Evolutionary conservation across 1,140 invertebrate genomes (phyloP), one percentile per base, ranked within the genome.

Genomic region (Papilio polytes): DNA sequence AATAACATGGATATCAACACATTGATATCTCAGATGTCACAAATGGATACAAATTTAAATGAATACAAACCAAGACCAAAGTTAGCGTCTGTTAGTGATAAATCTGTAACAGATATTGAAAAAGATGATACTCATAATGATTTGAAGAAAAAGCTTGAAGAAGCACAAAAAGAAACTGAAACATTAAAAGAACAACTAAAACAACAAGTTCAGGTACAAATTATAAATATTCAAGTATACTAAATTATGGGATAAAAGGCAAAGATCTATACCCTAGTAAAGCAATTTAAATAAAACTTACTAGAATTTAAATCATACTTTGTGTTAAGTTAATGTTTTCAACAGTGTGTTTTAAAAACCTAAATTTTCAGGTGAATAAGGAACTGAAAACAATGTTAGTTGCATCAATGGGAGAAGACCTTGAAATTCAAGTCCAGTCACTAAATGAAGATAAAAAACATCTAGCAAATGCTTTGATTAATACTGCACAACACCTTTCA

Each of bases 311-410:
- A 73, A 31, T 18, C 70, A 26, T 13, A 44, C n/a, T 41, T 31
- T 74, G 72, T 74, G 15, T n/a, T 18, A 36, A 6, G 3, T 36
- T 4, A 3, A 36, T 36, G 36, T 36, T 36, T 0, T 36, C 6
- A n/a, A 41, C 26, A n/a, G 36, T 74, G 72, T 74, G n/a, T 20
- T 74, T n/a, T n/a, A n/a, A n/a, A n/a, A n/a, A 36, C 2, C 26
- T 66, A 13, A 3, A 31, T 78, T 74, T 83, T 80, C 89, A 99
- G 97, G 98, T 99, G 1, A 99, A 99, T 95, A 97, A 97, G 81
- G 98, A 99, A 94, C 95, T 99, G 53, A 99, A 99, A 94, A 98
- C 98, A 91, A 96, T 99, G 90, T 91, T 99, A 51, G 98, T 99
- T 3, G 98, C 98, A 31, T 98, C 98, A 36, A 97, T 99, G 70